A percentile compares a stretch with the other conserved stretches of the same genome.
Evolutionary conservation across 2,797 vertebrate species (phyloP).

Genomic region (Falco cherrug): DNA sequence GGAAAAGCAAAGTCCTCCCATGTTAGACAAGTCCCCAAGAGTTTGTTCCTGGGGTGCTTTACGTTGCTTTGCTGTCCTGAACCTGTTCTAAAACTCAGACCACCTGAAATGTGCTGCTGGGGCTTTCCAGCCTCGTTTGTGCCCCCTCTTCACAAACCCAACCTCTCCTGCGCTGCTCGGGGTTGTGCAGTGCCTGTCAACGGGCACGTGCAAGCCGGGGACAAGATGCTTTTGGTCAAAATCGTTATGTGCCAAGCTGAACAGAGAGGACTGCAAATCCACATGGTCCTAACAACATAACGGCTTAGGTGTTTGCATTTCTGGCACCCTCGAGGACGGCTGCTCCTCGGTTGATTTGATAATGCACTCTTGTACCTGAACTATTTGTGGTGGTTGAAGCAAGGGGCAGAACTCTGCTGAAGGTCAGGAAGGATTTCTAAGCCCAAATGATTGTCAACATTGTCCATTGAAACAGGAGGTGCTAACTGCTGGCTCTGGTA

Average conservation of each 20-base stretch:
- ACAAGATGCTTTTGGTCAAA: neutral
- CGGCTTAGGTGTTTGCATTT: neutral
- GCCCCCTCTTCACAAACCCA: too few species aligned
- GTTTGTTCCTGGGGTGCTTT: neutral
- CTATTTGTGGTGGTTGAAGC: neutral
- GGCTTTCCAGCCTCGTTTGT: neutral
- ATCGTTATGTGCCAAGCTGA: neutral
- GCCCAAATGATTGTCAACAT: neutral
- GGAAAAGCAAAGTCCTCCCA: neutral
- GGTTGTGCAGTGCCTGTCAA: fast-evolving
- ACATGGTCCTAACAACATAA: fast-evolving
- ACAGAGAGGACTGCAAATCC: neutral
- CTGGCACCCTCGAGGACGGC: neutral
- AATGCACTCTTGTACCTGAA: neutral
- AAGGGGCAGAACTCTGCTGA: neutral
- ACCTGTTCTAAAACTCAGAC: neutral
- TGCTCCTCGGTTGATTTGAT: neutral
- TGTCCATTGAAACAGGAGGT: neutral
- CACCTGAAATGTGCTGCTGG: neutral
- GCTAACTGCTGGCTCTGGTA: neutral
- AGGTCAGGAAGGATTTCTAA: neutral
- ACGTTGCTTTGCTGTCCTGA: neutral
- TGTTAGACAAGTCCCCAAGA: neutral
- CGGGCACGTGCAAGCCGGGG: fast-evolving
- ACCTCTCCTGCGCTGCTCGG: fast-evolving